Conservation (phyloP, 2,113 vertebrate genomes). For the Sminthopsis crassicaudata region DNA sequence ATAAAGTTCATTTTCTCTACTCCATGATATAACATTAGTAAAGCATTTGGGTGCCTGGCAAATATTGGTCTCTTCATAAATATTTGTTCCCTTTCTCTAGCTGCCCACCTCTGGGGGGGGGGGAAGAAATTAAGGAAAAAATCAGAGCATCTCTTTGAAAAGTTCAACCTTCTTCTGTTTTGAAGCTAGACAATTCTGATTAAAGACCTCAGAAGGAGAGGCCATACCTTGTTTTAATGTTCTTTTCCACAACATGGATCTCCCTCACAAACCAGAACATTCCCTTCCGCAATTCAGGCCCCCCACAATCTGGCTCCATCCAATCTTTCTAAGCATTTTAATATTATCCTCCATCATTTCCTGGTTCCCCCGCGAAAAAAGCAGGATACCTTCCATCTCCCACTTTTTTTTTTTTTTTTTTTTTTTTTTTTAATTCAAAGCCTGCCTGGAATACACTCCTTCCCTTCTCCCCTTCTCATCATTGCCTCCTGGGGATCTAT, state of each 20-base stretch:
- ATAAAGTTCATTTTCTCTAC: not conserved
- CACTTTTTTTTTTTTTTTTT: not conserved
- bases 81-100: not conserved
- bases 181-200: not conserved
- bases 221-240: not conserved
- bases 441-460: not conserved
- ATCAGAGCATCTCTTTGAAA: not conserved
- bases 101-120: not conserved
- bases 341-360: not conserved
- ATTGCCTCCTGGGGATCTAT: not conserved
- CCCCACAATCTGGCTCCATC: not conserved
- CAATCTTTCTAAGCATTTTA: not conserved
- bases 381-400: not conserved
- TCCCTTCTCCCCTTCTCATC: not conserved
- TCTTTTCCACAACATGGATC: not conserved
- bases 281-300: not conserved
- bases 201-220: not conserved
- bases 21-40: not conserved
- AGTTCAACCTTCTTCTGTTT: not conserved
- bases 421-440: not conserved
- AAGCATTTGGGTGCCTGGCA: not conserved
- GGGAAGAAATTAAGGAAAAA: not conserved
- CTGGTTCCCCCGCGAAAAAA: not conserved
- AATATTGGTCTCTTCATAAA: not conserved
- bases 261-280: not conserved